phyloP scores from a whole-genome alignment of 2,113 vertebrate genomes.

The cat (Felis catus) region F.catus_Fca126_mat1.0 CM031411.1:117438501-117439000 shows the following conservation, averaged over 20 bases:
- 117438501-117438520: neutral
- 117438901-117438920: too few relatives aligned
- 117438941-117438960: neutral
- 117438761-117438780: too few relatives aligned
- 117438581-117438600: neutral
- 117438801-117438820: too few relatives aligned
- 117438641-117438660: neutral
- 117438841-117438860: too few relatives aligned
- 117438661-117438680: neutral
- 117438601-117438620: neutral
- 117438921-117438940: neutral
- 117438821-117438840: too few relatives aligned
- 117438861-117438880: too few relatives aligned
- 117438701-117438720: neutral
- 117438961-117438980: neutral
- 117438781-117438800: too few relatives aligned
- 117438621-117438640: neutral
- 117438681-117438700: neutral
- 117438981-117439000: neutral
- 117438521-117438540: constrained; percentile 51
- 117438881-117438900: too few relatives aligned
- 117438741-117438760: too few relatives aligned
- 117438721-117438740: too few relatives aligned
- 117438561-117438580: neutral
- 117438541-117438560: constrained; percentile 30